A percentile compares a stretch with the other conserved stretches of the same genome.
Evolutionary conservation across 2,113 vertebrate species (phyloP).

Genomic region (Atlantisia rogersi): DNA sequence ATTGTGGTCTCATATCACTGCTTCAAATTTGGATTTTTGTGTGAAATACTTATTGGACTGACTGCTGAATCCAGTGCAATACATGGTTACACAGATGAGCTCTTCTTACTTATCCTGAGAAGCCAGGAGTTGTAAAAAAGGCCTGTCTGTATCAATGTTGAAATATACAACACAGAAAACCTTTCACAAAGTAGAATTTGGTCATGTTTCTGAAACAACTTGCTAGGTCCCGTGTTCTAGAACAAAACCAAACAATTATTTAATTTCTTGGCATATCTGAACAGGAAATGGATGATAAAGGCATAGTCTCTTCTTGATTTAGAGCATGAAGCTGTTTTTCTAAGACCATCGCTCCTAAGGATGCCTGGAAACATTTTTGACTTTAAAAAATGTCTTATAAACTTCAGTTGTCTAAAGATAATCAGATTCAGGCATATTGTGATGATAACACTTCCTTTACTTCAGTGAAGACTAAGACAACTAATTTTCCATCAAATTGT

Average conservation of each 20-base stretch:
- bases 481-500: neutral
- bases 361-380: neutral
- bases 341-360: neutral
- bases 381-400: neutral
- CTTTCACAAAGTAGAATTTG: neutral
- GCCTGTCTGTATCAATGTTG: neutral
- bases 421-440: neutral
- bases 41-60: neutral
- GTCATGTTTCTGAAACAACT: neutral
- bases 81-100: neutral
- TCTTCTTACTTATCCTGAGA: neutral
- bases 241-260: neutral
- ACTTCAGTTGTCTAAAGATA: neutral
- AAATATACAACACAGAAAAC: neutral
- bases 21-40: neutral
- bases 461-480: neutral
- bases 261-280: neutral
- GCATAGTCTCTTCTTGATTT: neutral
- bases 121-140: neutral
- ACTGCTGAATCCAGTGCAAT: neutral
- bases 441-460: neutral
- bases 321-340: neutral
- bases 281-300: neutral
- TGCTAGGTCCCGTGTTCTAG: neutral
- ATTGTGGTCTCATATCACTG: neutral